A percentile compares a stretch with the other conserved stretches of the same genome.
Conservation (phyloP, 2,888 invertebrate genomes). For the Eupelmus urozonus region DNA sequence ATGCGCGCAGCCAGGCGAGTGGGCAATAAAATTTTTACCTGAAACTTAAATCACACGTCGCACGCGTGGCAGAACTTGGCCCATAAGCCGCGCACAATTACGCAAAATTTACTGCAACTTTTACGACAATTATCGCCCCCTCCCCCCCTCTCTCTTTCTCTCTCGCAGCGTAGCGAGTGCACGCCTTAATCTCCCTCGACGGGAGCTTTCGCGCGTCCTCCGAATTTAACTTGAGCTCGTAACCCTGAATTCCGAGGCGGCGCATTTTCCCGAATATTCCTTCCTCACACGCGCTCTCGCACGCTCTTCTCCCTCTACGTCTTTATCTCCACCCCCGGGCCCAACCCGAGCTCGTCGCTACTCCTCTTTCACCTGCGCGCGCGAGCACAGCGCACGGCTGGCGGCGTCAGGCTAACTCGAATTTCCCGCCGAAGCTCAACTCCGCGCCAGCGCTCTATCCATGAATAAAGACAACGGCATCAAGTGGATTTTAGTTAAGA, state of each 20-base stretch:
- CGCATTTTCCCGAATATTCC: constrained; percentile 36
- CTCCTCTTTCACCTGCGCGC: constrained; percentile 4
- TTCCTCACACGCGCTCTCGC: not conserved
- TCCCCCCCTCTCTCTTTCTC: too few relatives aligned
- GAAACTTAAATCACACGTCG: constrained; percentile 31
- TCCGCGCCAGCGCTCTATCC: constrained; percentile 1
- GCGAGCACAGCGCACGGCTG: not conserved
- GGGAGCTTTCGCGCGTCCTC: constrained; percentile 42
- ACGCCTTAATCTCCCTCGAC: constrained; percentile 45
- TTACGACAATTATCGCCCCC: constrained; percentile 46
- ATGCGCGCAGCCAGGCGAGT: not conserved
- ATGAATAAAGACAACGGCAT: constrained; percentile 14
- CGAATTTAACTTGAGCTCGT: constrained; percentile 47
- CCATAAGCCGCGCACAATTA: constrained; percentile 39
- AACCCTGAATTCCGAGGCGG: constrained; percentile 43
- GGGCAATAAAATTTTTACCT: constrained; percentile 11
- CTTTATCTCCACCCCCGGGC: not conserved
- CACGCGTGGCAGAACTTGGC: constrained; percentile 31
- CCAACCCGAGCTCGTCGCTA: not conserved
- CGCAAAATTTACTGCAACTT: constrained; percentile 45
- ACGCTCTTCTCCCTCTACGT: constrained; percentile 1
- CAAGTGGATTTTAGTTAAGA: constrained; percentile 20
- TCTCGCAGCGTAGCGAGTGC: too few relatives aligned
- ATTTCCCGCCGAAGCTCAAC: constrained; percentile 20
- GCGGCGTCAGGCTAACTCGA: constrained; percentile 5